A percentile compares a stretch with the other conserved stretches of the same genome.
phyloP scores from a whole-genome alignment of 2,113 vertebrate genomes.

The Thalassarche chlororhynchos region DNA sequence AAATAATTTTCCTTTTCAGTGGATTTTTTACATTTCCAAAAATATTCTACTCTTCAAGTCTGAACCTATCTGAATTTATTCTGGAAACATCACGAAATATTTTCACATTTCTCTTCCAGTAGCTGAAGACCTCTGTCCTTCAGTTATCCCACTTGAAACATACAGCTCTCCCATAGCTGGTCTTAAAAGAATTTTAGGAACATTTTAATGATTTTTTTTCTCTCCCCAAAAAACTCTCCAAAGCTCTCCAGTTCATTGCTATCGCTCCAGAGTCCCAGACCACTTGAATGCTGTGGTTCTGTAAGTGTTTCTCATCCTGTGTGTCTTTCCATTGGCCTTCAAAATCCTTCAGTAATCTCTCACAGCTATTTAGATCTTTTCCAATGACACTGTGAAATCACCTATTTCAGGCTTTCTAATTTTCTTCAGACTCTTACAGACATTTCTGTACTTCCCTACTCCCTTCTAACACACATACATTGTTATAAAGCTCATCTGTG shows the following conservation, averaged over 20 bases:
- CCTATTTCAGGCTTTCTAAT: background rate
- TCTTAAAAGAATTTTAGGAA: background rate
- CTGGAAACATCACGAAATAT: background rate
- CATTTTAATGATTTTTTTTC: background rate
- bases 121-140: background rate
- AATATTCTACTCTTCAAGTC: background rate
- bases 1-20: background rate
- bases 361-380: background rate
- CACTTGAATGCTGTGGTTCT: background rate
- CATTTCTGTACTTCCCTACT: background rate
- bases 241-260: background rate
- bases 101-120: background rate
- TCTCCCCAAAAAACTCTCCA: background rate
- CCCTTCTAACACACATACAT: background rate
- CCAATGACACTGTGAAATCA: background rate
- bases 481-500: background rate
- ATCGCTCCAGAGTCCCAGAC: background rate
- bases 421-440: background rate
- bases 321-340: background rate
- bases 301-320: background rate
- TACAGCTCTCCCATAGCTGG: background rate
- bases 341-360: background rate
- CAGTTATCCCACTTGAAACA: background rate
- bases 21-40: background rate
- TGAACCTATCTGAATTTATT: background rate